phyloP scores from a whole-genome alignment of 2,113 vertebrate species.

The Lophura nycthemera region DNA sequence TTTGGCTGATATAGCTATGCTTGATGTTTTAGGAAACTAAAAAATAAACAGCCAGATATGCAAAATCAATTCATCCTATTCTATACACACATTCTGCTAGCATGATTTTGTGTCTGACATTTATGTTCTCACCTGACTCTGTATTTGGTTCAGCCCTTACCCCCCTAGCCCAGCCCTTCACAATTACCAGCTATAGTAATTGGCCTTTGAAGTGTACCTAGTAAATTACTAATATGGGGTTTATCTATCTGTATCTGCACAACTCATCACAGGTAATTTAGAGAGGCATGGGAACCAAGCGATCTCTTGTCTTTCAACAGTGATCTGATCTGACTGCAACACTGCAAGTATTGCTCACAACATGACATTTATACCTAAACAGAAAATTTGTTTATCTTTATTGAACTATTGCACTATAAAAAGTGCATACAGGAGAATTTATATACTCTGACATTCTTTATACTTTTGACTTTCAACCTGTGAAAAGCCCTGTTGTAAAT shows the following conservation, averaged over 20 bases:
- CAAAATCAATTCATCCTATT: slow-evolving; percentile 5
- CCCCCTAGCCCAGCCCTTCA: not conserved
- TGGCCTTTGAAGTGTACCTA: not conserved
- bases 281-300: not conserved
- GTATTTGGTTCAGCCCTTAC: not conserved
- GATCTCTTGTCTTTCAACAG: not conserved
- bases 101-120: not conserved
- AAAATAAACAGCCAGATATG: slow-evolving; percentile 45
- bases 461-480: not conserved
- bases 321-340: not conserved
- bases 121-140: not conserved
- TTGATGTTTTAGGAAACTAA: not conserved
- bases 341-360: not conserved
- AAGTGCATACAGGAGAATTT: not conserved
- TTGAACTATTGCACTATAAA: not conserved
- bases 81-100: not conserved
- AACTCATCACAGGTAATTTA: not conserved
- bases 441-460: not conserved
- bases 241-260: not conserved
- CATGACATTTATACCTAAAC: not conserved
- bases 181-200: not conserved
- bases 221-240: not conserved
- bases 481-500: not conserved
- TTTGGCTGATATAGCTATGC: slow-evolving; percentile 18
- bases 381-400: not conserved